Conservation (phyloP, 53 echinoderm and acorn worm genomes). For the Holothuria leucospilota region DNA sequence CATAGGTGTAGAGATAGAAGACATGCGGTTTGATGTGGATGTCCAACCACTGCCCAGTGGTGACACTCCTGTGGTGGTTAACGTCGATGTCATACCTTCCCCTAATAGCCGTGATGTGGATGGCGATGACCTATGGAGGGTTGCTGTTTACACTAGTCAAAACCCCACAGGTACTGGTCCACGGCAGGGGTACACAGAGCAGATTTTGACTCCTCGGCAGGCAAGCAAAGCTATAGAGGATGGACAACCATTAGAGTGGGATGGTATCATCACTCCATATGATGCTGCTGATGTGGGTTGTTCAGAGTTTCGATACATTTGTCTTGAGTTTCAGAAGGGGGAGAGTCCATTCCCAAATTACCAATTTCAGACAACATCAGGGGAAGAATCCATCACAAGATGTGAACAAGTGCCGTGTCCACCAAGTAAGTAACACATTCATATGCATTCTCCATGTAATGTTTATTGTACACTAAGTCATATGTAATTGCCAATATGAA, state of each 20-base stretch:
- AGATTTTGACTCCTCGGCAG: slow-evolving; percentile 68
- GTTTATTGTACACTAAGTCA: no score
- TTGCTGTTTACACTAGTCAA: slow-evolving; percentile 78
- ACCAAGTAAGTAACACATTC: slow-evolving; percentile 43
- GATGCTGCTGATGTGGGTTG: slow-evolving; percentile 86
- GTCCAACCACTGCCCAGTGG: slow-evolving; percentile 37
- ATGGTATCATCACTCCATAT: slow-evolving; percentile 57
- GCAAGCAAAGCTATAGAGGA: slow-evolving; percentile 61
- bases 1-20: slow-evolving; percentile 66
- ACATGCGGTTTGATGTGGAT: slow-evolving; percentile 61
- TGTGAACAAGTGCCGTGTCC: slow-evolving; percentile 71
- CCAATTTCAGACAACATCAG: slow-evolving; percentile 51
- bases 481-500: no score
- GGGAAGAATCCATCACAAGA: slow-evolving; percentile 55
- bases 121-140: slow-evolving; percentile 80
- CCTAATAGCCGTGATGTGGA: slow-evolving; percentile 65
- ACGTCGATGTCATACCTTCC: slow-evolving; percentile 46
- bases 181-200: slow-evolving; percentile 71
- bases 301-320: slow-evolving; percentile 77
- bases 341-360: slow-evolving; percentile 64
- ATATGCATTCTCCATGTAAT: no score
- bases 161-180: slow-evolving; percentile 75
- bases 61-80: slow-evolving; percentile 45
- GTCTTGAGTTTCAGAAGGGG: slow-evolving; percentile 78
- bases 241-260: slow-evolving; percentile 66